A percentile compares a stretch with the other conserved stretches of the same genome.
These are phyloP conservation scores for Diadumene lineata DNA, from an alignment of 92 coral and sea anemone species.

Conservation along the genomic window DNA sequence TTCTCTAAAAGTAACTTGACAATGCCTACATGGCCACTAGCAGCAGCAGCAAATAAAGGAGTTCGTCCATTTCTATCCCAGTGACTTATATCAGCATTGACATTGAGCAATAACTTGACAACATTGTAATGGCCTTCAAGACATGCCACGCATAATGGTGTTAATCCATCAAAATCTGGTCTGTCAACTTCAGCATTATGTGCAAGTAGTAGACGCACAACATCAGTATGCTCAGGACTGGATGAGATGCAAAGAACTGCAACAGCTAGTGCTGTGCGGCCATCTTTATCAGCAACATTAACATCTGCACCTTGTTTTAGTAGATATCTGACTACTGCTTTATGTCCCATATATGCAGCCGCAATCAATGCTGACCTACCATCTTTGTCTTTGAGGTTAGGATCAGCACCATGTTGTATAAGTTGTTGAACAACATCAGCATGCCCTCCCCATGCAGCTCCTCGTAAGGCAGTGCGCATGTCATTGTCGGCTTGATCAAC, in stretches of 20 bases:
- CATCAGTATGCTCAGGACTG: conserved; percentile 78
- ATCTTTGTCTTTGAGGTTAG: conserved; percentile 87
- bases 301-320: conserved; percentile 85
- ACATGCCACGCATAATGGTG: conserved; percentile 90
- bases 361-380: conserved; percentile 98
- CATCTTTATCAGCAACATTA: conserved; percentile 95
- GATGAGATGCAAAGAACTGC: conserved; percentile 83
- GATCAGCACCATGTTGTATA: conserved; percentile 89
- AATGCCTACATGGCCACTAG: conserved; percentile 87
- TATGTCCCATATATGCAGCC: conserved; percentile 96
- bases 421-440: conserved; percentile 82
- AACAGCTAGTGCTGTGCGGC: conserved; percentile 93
- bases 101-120: conserved; percentile 71
- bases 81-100: conserved; percentile 87
- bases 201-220: conserved; percentile 66
- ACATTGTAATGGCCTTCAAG: conserved; percentile 84
- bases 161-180: conserved; percentile 96
- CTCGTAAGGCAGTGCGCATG: conserved; percentile 92
- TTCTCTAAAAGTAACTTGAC: conserved; percentile 69
- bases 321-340: conserved; percentile 76
- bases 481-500: conserved; percentile 93
- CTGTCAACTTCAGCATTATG: conserved; percentile 80
- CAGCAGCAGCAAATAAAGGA: conserved; percentile 96
- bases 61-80: conserved; percentile 99
- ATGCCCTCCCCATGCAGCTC: conserved; percentile 99